Percentiles rank a stretch among this genome's conserved stretches.
phyloP scores from a whole-genome alignment of 2,113 vertebrate species.

The Lates calcarifer region DNA sequence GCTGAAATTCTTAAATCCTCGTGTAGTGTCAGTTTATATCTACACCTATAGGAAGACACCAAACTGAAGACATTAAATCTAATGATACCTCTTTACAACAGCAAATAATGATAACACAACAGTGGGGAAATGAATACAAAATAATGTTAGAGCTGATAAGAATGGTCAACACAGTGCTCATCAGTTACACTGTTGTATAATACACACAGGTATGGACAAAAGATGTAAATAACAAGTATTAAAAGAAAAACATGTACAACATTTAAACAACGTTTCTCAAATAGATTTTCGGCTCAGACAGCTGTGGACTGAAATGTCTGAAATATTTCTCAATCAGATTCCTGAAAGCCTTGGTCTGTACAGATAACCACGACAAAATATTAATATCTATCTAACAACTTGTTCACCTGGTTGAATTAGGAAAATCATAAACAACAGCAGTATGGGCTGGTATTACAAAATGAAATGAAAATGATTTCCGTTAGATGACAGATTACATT shows the following conservation, averaged over 20 bases:
- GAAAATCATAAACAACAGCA: not conserved
- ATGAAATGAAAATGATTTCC: not conserved
- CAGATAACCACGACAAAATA: not conserved
- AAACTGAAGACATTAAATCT: not conserved
- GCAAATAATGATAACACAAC: not conserved
- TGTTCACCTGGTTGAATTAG: not conserved
- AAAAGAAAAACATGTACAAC: not conserved
- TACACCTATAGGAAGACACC: not conserved
- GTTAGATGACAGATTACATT: not conserved
- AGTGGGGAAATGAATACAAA: not conserved
- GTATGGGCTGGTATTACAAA: not conserved
- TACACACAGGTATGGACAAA: not conserved
- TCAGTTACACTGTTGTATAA: too few relatives aligned
- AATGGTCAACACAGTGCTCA: not conserved
- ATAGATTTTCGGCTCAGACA: not conserved
- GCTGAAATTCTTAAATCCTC: slow-evolving; percentile 12
- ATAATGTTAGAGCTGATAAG: not conserved
- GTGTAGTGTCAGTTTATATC: not conserved
- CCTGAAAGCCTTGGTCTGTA: not conserved
- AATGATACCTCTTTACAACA: not conserved
- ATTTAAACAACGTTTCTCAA: not conserved
- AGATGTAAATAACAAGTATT: not conserved
- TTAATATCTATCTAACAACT: not conserved
- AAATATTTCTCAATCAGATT: not conserved
- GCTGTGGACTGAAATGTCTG: not conserved